Evolutionary conservation across 2,113 vertebrate species (phyloP).

Genomic region (Aphyosemion australe): DNA sequence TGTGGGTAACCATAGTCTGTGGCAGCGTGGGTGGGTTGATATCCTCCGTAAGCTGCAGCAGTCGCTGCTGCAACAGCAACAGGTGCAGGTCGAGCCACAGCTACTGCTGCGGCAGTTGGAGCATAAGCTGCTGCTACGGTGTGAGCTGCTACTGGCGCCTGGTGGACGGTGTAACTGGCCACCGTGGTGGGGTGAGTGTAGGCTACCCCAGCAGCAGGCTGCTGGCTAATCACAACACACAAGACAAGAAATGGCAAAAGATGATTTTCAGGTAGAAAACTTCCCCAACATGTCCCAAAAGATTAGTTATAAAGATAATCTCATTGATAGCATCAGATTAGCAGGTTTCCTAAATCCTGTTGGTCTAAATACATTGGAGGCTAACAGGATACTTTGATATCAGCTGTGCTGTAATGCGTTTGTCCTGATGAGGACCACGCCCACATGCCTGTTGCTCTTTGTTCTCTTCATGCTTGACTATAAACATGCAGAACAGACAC

Average conservation of each 20-base stretch:
- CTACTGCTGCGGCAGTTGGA: conserved; percentile 89
- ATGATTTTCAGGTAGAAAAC: conserved; percentile 2
- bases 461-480: too few species aligned
- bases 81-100: conserved; percentile 90
- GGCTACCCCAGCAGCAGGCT: conserved; percentile 93
- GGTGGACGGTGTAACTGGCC: conserved; percentile 98
- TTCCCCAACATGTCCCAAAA: background rate
- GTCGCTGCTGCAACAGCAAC: conserved; percentile 92
- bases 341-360: too few species aligned
- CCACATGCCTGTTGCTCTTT: too few species aligned
- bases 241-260: background rate
- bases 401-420: too few species aligned
- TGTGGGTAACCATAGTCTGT: conserved; percentile 94
- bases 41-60: conserved; percentile 92
- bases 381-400: too few species aligned
- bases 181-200: conserved; percentile 99
- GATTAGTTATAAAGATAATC: too few species aligned
- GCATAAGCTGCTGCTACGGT: conserved; percentile 95
- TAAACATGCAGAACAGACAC: too few species aligned
- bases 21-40: conserved; percentile 90
- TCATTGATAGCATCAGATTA: too few species aligned
- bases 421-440: too few species aligned
- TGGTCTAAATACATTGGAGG: too few species aligned
- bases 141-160: conserved; percentile 94
- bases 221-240: conserved; percentile 81